Conservation (phyloP, 2,888 invertebrate genomes). For the Drosophila atroscutellata region DNA sequence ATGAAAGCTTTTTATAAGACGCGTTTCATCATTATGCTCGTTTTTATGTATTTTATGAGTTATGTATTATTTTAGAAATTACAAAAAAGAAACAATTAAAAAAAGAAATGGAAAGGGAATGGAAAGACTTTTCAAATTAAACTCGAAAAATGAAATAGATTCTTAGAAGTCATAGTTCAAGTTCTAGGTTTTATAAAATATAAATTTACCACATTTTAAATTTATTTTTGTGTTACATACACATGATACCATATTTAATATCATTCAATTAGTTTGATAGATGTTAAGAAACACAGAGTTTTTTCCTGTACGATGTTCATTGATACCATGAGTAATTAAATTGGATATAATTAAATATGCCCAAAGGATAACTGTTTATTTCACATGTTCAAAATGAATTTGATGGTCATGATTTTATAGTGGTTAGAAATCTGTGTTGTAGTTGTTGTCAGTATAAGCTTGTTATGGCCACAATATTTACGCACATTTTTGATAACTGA, state of each 20-base stretch:
- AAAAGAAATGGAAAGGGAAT: background rate
- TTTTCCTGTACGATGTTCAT: background rate
- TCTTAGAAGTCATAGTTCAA: background rate
- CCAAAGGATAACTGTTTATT: background rate
- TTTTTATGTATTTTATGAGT: background rate
- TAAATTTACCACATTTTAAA: background rate
- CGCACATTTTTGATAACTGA: constrained; percentile 30
- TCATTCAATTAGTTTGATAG: background rate
- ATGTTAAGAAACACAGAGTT: background rate
- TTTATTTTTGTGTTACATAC: background rate
- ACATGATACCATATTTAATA: background rate
- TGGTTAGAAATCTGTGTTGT: background rate
- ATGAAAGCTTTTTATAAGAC: constrained; percentile 2
- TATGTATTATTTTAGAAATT: background rate
- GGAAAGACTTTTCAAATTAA: background rate
- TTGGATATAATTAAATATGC: background rate
- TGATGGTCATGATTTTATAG: background rate
- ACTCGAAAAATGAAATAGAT: no score
- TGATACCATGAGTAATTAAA: background rate
- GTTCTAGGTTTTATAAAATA: background rate
- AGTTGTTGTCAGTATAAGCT: background rate
- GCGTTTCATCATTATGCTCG: background rate
- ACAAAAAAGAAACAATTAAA: background rate
- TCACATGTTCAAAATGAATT: background rate
- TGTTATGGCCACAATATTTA: constrained; percentile 9